Evolutionary conservation across 2,797 vertebrate species (phyloP).

Genomic region (Lithobates pipiens): DNA sequence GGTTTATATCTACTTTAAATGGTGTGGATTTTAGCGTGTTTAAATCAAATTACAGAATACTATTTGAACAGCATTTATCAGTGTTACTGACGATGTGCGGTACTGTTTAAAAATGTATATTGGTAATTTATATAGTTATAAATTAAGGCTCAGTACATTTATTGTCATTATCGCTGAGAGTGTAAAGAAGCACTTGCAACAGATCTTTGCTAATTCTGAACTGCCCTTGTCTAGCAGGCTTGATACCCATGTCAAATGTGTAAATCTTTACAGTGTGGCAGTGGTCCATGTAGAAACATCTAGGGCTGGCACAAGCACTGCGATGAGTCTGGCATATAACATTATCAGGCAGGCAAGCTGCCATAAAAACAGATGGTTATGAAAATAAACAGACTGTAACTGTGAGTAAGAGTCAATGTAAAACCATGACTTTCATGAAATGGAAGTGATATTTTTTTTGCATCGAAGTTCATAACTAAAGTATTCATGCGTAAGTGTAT

Average conservation of each 20-base stretch:
- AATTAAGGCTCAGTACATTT: neutral
- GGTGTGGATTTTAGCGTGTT: no score
- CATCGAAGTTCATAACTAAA: neutral
- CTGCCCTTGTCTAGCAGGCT: neutral
- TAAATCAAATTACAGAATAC: no score
- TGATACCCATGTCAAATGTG: neutral
- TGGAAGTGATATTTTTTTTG: constrained; percentile 6
- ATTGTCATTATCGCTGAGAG: neutral
- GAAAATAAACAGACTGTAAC: constrained; percentile 54
- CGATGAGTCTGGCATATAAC: constrained; percentile 35
- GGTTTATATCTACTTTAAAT: no score
- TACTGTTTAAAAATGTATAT: neutral
- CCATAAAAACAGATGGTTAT: constrained; percentile 58
- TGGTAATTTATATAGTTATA: neutral
- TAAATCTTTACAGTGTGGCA: constrained; percentile 26
- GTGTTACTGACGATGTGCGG: neutral
- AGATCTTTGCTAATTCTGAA: neutral
- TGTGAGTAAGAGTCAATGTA: constrained; percentile 32
- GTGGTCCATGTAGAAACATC: constrained; percentile 23
- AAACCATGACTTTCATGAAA: constrained; percentile 22
- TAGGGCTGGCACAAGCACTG: constrained; percentile 18
- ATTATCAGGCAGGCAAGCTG: constrained; percentile 35
- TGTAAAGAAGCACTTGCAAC: neutral
- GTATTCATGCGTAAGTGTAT: neutral
- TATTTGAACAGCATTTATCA: no score